Conservation (phyloP, 2,888 invertebrate species). For the Trichogramma dendrolimi region DNA sequence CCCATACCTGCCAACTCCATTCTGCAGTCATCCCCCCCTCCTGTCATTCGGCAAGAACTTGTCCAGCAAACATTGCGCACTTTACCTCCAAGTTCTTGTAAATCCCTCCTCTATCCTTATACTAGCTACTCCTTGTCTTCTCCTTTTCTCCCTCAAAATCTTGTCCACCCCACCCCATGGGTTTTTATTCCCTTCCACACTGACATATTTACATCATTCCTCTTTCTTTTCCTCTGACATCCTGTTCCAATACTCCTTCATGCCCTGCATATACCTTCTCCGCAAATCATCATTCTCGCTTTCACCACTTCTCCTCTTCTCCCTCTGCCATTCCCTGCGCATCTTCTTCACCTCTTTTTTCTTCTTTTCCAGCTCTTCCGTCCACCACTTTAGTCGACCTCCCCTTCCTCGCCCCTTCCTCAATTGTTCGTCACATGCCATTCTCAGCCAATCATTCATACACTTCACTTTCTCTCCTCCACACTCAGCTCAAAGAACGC, state of each 20-base stretch:
- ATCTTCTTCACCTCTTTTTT: neutral
- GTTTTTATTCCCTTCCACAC: neutral
- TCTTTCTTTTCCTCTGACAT: conserved; percentile 6
- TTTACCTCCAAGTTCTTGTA: neutral
- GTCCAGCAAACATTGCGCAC: too few species aligned
- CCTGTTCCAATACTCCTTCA: conserved; percentile 2
- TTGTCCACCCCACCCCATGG: conserved; percentile 11
- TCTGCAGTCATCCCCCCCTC: too few species aligned
- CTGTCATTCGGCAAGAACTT: too few species aligned
- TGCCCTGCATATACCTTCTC: neutral
- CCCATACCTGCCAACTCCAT: too few species aligned
- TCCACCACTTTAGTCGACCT: neutral
- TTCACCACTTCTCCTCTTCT: neutral
- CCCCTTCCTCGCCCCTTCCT: too few species aligned
- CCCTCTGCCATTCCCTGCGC: neutral
- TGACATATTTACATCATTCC: conserved; percentile 12
- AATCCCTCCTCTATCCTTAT: neutral
- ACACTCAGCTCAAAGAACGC: neutral
- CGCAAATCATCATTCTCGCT: neutral
- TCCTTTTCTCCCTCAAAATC: neutral
- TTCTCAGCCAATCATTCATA: neutral
- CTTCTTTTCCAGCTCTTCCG: neutral
- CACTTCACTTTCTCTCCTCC: neutral
- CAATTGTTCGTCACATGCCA: neutral
- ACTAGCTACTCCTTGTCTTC: neutral